Conservation (phyloP, 1,140 invertebrate genomes). For the Pinna nobilis region DNA sequence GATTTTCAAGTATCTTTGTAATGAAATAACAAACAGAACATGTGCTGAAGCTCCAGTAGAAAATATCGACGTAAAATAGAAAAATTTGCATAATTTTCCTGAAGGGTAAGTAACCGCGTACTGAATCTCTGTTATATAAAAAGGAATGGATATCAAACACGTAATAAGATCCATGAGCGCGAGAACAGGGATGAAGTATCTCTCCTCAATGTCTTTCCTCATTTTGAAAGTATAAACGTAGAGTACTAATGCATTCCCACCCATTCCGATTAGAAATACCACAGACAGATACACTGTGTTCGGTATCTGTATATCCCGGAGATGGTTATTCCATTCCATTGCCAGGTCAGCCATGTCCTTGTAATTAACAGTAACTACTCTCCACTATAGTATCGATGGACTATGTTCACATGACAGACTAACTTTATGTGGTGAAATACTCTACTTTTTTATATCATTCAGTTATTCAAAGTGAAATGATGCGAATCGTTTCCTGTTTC, state of each 20-base stretch:
- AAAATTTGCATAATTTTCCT: not conserved
- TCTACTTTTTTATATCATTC: too few species aligned
- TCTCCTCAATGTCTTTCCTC: not conserved
- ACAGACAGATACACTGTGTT: slow-evolving; percentile 5
- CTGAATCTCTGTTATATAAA: not conserved
- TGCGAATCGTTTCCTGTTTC: too few species aligned
- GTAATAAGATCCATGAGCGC: slow-evolving; percentile 8
- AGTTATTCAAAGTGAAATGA: too few species aligned
- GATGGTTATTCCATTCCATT: too few species aligned
- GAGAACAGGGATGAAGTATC: slow-evolving; percentile 11
- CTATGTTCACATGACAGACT: too few species aligned
- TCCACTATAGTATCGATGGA: too few species aligned
- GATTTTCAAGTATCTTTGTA: not conserved
- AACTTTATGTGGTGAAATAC: too few species aligned
- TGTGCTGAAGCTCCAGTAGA: not conserved
- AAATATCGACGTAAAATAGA: not conserved
- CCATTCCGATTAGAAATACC: not conserved
- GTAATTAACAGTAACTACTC: too few species aligned
- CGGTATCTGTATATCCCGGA: not conserved
- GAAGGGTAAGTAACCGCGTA: not conserved
- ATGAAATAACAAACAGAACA: slow-evolving; percentile 5
- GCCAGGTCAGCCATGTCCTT: too few species aligned
- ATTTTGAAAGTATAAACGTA: slow-evolving; percentile 3
- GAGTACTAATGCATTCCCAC: slow-evolving; percentile 5
- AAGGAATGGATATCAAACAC: not conserved